Conservation (phyloP, 2,888 invertebrate genomes). For the Caenorhabditis sp. region DNA sequence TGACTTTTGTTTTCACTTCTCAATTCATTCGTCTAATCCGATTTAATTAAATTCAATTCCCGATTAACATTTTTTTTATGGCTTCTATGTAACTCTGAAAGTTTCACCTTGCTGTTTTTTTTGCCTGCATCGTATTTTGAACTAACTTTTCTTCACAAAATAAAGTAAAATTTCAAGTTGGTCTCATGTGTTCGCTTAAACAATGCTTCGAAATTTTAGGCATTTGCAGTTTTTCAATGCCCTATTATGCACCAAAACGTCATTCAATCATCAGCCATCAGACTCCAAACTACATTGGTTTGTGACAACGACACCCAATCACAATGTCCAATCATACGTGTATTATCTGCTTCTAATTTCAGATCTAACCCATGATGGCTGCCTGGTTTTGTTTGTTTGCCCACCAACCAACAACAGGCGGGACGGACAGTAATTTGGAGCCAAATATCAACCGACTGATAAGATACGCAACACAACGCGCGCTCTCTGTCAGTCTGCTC, state of each 20-base stretch:
- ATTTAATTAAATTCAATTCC: too few relatives aligned
- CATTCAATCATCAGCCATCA: not conserved
- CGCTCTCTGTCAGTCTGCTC: conserved; percentile 17
- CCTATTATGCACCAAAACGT: not conserved
- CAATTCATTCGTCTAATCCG: too few relatives aligned
- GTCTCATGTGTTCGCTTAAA: too few relatives aligned
- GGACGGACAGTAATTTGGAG: conserved; percentile 59
- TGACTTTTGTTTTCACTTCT: too few relatives aligned
- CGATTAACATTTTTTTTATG: too few relatives aligned
- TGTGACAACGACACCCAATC: not conserved
- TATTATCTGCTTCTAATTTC: conserved; percentile 16
- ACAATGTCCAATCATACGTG: conserved; percentile 13
- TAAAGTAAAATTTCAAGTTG: too few relatives aligned
- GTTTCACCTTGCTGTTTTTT: too few relatives aligned
- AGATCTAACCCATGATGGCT: conserved; percentile 40
- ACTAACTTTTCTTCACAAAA: too few relatives aligned
- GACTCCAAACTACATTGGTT: not conserved
- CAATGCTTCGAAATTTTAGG: too few relatives aligned
- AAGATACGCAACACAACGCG: conserved; percentile 42
- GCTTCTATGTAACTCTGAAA: too few relatives aligned
- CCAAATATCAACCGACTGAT: conserved; percentile 60
- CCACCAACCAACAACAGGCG: conserved; percentile 38
- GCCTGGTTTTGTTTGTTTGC: conserved; percentile 35
- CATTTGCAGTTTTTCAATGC: too few relatives aligned
- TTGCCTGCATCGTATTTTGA: too few relatives aligned